A percentile compares a stretch with the other conserved stretches of the same genome.
Conservation (phyloP, 2,113 vertebrate species). For the Oplegnathus fasciatus region DNA sequence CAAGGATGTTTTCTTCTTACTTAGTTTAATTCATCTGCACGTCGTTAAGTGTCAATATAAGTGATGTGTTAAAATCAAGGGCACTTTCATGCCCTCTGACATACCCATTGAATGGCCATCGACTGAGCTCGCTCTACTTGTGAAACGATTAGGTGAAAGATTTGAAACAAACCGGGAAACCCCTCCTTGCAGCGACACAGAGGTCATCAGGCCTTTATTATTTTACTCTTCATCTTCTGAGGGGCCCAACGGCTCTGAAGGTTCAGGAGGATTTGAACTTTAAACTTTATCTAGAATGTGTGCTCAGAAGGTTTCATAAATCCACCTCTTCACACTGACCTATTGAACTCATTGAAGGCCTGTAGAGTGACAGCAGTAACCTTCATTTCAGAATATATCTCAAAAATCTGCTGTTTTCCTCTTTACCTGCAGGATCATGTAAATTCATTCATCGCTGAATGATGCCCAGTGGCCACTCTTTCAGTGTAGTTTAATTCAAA, state of each 20-base stretch:
- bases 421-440: background rate
- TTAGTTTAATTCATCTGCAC: background rate
- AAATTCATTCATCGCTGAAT: background rate
- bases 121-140: background rate
- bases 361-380: background rate
- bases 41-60: background rate
- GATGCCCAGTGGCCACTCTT: background rate
- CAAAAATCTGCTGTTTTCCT: background rate
- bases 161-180: background rate
- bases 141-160: background rate
- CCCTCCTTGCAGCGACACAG: conserved; percentile 17
- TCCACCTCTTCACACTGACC: background rate
- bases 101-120: background rate
- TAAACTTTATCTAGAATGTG: conserved; percentile 47
- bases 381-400: background rate
- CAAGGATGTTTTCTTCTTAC: background rate
- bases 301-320: conserved; percentile 19
- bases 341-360: background rate
- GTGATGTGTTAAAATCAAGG: background rate
- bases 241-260: conserved; percentile 13
- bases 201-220: conserved; percentile 33
- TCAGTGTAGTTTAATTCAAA: background rate
- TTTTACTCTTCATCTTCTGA: conserved; percentile 10
- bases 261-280: conserved; percentile 49
- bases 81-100: background rate